These are phyloP conservation scores for Philopotamus ludificatus DNA, from an alignment of 1,140 invertebrate species.

Conservation along the genomic window DNA sequence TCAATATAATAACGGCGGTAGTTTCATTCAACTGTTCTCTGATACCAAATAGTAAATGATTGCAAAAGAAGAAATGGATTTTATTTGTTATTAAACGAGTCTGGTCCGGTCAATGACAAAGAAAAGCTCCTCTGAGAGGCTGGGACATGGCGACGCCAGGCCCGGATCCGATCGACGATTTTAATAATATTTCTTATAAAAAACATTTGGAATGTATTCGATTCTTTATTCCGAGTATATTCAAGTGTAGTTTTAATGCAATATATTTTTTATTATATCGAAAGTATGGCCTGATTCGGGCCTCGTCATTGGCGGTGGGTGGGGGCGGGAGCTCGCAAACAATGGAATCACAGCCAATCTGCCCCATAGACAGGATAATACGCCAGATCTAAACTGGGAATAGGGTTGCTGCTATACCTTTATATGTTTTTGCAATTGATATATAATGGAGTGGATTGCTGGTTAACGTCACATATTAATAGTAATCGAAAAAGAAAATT, in stretches of 20 bases:
- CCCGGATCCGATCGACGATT: neutral
- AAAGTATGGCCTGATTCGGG: no score
- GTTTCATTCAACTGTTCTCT: neutral
- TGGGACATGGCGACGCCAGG: slow-evolving; percentile 38
- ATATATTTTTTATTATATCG: neutral
- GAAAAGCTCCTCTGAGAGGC: slow-evolving; percentile 47
- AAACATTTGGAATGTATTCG: neutral
- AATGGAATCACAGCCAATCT: slow-evolving; percentile 34
- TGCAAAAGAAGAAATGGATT: slow-evolving; percentile 27
- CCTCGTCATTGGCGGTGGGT: no score
- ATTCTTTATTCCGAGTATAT: neutral
- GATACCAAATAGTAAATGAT: slow-evolving; percentile 13
- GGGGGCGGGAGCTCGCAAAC: slow-evolving; percentile 24
- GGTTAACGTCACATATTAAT: no score
- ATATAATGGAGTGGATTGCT: no score
- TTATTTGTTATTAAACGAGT: slow-evolving; percentile 34
- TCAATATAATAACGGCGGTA: no score
- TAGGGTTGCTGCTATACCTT: neutral
- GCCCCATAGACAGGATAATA: slow-evolving; percentile 20
- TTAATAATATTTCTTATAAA: slow-evolving; percentile 10
- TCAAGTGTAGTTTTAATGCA: neutral
- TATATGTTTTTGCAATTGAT: neutral
- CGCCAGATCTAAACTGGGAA: neutral
- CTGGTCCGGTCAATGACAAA: slow-evolving; percentile 21
- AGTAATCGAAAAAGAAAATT: no score